These are phyloP conservation scores for Asobara japonica DNA, from an alignment of 1,140 invertebrate genomes.

Conservation along the genomic window DNA sequence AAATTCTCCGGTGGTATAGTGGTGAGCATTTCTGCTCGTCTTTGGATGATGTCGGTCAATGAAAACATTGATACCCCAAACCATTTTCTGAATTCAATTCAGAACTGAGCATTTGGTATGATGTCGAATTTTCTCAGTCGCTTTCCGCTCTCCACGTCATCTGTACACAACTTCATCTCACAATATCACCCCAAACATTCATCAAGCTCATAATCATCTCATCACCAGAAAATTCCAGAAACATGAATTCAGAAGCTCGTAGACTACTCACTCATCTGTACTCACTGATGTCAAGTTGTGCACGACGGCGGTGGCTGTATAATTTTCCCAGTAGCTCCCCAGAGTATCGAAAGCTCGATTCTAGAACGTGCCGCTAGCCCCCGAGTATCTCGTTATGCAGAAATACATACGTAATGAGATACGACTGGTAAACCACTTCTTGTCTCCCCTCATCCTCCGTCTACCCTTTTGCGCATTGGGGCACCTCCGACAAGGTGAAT, in stretches of 20 bases:
- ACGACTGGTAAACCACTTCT: slow-evolving; percentile 9
- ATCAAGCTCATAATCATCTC: background rate
- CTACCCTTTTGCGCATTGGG: slow-evolving; percentile 5
- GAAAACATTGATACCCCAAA: too few relatives aligned
- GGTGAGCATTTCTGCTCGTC: too few relatives aligned
- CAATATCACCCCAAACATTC: background rate
- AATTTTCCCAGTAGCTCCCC: slow-evolving; percentile 21
- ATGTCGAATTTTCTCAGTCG: too few relatives aligned
- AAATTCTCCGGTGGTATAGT: too few relatives aligned
- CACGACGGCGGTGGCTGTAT: slow-evolving; percentile 1
- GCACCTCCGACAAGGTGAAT: background rate
- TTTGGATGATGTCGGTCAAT: too few relatives aligned
- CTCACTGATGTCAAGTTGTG: background rate
- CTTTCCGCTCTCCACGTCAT: too few relatives aligned
- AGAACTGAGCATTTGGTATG: too few relatives aligned
- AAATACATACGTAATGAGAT: slow-evolving; percentile 36
- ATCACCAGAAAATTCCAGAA: background rate
- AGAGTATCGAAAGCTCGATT: slow-evolving; percentile 26
- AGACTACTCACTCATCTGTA: background rate
- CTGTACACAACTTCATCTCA: background rate
- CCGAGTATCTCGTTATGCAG: slow-evolving; percentile 28
- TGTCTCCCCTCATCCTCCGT: slow-evolving; percentile 9
- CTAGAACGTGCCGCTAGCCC: background rate
- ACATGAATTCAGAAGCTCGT: background rate
- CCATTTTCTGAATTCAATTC: too few relatives aligned